These are phyloP conservation scores for Platysteira castanea DNA, from an alignment of 2,113 vertebrate genomes.

Conservation along the genomic window DNA sequence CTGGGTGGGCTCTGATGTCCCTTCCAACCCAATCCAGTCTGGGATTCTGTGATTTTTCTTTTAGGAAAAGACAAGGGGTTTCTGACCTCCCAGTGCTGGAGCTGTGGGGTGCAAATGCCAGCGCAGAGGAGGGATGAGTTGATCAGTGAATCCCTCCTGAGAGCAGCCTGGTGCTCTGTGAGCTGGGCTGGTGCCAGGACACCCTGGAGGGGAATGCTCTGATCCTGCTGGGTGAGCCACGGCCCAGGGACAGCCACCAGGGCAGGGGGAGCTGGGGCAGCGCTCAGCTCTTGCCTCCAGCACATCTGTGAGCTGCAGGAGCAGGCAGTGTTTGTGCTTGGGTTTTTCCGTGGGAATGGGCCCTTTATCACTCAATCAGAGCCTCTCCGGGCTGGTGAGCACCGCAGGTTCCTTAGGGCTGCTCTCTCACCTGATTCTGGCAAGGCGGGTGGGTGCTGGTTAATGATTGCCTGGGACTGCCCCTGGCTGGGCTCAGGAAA, in stretches of 20 bases:
- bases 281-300: background rate
- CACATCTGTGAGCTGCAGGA: background rate
- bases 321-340: background rate
- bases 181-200: background rate
- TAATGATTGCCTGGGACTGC: background rate
- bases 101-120: rapidly evolving
- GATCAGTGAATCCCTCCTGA: background rate
- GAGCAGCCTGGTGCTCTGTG: background rate
- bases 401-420: background rate
- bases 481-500: background rate
- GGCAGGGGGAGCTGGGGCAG: rapidly evolving
- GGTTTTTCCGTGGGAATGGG: background rate
- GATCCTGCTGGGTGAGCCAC: rapidly evolving
- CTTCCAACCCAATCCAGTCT: background rate
- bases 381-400: rapidly evolving
- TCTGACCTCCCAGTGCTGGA: background rate
- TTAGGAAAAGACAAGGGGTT: background rate
- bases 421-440: background rate
- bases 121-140: rapidly evolving
- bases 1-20: background rate
- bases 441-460: background rate
- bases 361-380: background rate
- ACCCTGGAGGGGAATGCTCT: rapidly evolving
- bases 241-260: rapidly evolving
- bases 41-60: background rate